Base-by-base conservation (phyloP, 2,797 vertebrate genomes). In the Myotis findleyi region DNA sequence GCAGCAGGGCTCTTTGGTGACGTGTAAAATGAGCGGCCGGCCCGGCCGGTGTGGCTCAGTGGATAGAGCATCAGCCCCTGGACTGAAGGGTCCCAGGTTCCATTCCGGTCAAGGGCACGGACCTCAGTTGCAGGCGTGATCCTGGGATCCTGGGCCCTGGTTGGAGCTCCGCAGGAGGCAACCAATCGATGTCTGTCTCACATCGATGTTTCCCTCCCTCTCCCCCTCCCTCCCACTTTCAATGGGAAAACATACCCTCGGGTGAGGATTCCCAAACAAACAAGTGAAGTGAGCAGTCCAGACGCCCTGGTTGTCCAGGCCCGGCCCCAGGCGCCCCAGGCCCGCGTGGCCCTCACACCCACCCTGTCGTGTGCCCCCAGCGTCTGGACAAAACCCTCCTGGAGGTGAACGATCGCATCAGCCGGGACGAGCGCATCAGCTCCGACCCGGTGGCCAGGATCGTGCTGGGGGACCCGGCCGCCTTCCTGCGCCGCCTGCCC, bases 391-490 rank as follows among this genome's bases (percentile, higher is more conserved):
- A 96, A 94, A 98, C 96, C 55, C 98, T 99, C 8, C 97, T 96
- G 93, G 91, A 98, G 5, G 96, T 99, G 93, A 99, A 99, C 13
- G 3, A 47, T 2, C 96, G 98, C 36, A 99, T 99, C 96, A 98
- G 98, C 93, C 87, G 98, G 0, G 99, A 99, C 59, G 98, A 99
- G 5, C 99, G 99, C 68, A 98, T 99, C 95, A 99, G 98, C 72
- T 98, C 98, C 90, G 99, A 98, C 93, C 99, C 98, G 2, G 94
- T 99, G 88, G 98, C 99, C 97, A 99, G 98, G 96, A 97, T 99
- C 2, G 97, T 99, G 4, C 99, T 99, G 4, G 98, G 99, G 0
- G 99, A 99, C 95, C 99, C 99, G 0, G 95, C 9, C 7, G 91
- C 97, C 0, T 99, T 99, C 97, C 97, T 99, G 97, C 57, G 94